Evolutionary conservation across 2,888 invertebrate genomes (phyloP).

Genomic region (Folsomia manolachei): DNA sequence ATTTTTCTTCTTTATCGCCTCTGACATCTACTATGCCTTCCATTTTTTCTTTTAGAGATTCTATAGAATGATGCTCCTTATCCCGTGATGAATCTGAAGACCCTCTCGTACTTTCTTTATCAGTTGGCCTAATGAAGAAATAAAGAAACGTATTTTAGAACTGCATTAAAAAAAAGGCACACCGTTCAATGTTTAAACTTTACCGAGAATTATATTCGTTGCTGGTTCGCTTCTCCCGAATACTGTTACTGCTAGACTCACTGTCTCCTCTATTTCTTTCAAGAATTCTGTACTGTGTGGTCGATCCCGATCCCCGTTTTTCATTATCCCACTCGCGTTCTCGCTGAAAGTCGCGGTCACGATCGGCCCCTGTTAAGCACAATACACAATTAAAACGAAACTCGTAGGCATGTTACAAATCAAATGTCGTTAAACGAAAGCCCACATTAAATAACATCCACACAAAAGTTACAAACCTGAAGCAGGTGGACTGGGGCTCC

Average conservation of each 20-base stretch:
- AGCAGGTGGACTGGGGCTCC: conserved; percentile 47
- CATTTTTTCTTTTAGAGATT: conserved; percentile 13
- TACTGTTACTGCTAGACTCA: conserved; percentile 39
- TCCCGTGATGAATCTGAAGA: conserved; percentile 27
- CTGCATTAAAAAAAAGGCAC: too few relatives aligned
- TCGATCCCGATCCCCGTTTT: conserved; percentile 18
- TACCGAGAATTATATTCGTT: conserved; percentile 29
- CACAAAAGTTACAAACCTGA: conserved; percentile 7
- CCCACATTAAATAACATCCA: neutral
- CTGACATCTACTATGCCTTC: conserved; percentile 1
- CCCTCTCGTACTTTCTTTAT: conserved; percentile 24
- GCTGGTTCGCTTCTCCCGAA: conserved; percentile 22
- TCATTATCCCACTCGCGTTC: conserved; percentile 30
- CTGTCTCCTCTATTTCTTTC: conserved; percentile 41
- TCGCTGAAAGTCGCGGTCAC: conserved; percentile 20
- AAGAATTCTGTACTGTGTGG: conserved; percentile 37
- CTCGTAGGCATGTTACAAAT: neutral
- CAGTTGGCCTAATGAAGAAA: conserved; percentile 10
- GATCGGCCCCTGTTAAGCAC: conserved; percentile 19
- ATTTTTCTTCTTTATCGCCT: conserved; percentile 7
- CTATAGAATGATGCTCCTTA: conserved; percentile 30
- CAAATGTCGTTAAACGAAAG: too few relatives aligned
- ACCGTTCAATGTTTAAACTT: conserved; percentile 5
- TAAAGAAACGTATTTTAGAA: too few relatives aligned
- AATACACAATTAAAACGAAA: neutral